Evolutionary conservation across 2,888 invertebrate species (phyloP).

Genomic region (Panzeria rudis): DNA sequence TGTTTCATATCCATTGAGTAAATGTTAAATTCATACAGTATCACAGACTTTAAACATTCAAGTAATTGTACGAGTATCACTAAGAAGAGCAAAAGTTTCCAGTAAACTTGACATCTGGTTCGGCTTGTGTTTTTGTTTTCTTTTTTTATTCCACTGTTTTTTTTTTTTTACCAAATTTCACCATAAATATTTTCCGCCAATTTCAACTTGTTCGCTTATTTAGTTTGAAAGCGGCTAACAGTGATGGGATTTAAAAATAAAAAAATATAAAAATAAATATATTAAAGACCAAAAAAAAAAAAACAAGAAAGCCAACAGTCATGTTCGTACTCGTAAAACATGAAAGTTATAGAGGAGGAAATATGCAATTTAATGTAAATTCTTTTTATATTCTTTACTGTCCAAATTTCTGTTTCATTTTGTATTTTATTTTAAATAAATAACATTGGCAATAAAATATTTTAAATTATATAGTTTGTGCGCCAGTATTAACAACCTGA

Average conservation of each 20-base stretch:
- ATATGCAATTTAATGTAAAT: slow-evolving; percentile 68
- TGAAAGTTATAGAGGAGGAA: slow-evolving; percentile 58
- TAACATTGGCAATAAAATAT: slow-evolving; percentile 51
- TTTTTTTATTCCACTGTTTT: slow-evolving; percentile 12
- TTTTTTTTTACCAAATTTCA: slow-evolving; percentile 34
- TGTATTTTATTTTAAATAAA: slow-evolving; percentile 50
- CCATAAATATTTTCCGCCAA: slow-evolving; percentile 71
- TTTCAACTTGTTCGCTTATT: slow-evolving; percentile 67
- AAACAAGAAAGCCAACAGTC: neutral
- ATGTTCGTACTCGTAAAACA: slow-evolving; percentile 45
- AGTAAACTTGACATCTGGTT: slow-evolving; percentile 63
- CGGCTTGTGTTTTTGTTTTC: slow-evolving; percentile 46
- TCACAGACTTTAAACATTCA: neutral
- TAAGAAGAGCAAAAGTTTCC: slow-evolving; percentile 28
- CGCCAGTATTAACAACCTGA: slow-evolving; percentile 17
- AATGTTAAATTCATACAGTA: slow-evolving; percentile 15
- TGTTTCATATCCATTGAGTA: slow-evolving; percentile 44
- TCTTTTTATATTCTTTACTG: slow-evolving; percentile 26
- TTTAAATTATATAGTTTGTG: slow-evolving; percentile 50
- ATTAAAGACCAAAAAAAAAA: neutral
- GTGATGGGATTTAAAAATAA: slow-evolving; percentile 33
- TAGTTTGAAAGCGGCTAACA: slow-evolving; percentile 20
- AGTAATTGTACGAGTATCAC: neutral
- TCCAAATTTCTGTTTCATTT: slow-evolving; percentile 42
- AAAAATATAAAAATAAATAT: slow-evolving; percentile 8